Percentiles rank a stretch among this genome's conserved stretches.
Conservation (phyloP, 1,140 invertebrate species). For the Bursaphelenchus mucronatus region DNA sequence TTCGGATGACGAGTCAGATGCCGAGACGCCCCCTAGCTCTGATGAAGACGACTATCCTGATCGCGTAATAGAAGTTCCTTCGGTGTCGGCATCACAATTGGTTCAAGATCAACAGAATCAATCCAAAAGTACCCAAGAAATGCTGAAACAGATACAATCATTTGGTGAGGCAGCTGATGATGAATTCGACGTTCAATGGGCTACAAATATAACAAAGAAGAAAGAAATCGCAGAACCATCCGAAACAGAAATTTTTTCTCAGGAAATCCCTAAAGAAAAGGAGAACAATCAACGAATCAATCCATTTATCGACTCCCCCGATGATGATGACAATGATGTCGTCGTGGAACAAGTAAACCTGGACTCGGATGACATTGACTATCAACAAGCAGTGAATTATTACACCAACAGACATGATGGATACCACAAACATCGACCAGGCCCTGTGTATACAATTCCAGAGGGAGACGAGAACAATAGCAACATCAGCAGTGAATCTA, state of each 20-base stretch:
- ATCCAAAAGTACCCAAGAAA: conserved; percentile 40
- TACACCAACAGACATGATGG: conserved; percentile 30
- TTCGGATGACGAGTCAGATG: conserved; percentile 42
- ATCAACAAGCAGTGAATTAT: conserved; percentile 42
- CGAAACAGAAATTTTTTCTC: too few relatives aligned
- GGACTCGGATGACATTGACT: conserved; percentile 54
- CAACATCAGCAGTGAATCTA: conserved; percentile 7
- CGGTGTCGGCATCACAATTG: conserved; percentile 4
- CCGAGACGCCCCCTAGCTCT: conserved; percentile 43
- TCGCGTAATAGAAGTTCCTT: too few relatives aligned
- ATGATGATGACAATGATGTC: conserved; percentile 46
- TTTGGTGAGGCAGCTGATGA: conserved; percentile 60
- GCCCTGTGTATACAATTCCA: conserved; percentile 60
- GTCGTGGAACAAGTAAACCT: conserved; percentile 48
- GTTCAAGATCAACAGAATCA: conserved; percentile 39
- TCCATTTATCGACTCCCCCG: conserved; percentile 48
- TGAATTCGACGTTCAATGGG: conserved; percentile 61
- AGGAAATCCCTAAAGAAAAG: conserved; percentile 22
- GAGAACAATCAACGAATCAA: conserved; percentile 35
- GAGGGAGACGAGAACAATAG: conserved; percentile 52
- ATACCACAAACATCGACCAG: conserved; percentile 44
- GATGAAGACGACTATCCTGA: conserved; percentile 9
- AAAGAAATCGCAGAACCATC: conserved; percentile 19
- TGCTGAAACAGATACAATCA: conserved; percentile 59
- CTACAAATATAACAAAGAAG: conserved; percentile 26